Evolutionary conservation across 2,888 invertebrate species (phyloP).

Genomic region (Protonemura montana): DNA sequence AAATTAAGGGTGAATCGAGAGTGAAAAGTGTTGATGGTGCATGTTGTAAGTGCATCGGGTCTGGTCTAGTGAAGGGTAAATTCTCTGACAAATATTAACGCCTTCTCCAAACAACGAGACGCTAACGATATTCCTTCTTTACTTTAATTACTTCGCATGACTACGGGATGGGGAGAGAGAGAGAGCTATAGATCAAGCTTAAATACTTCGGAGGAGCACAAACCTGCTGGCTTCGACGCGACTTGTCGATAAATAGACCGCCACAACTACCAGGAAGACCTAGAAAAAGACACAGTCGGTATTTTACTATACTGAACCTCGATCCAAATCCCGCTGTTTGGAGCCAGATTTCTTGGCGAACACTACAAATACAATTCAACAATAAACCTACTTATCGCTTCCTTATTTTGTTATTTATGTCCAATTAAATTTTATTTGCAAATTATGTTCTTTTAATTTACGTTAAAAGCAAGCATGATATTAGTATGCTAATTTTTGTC

Average conservation of each 20-base stretch:
- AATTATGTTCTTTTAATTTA: neutral
- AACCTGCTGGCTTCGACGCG: neutral
- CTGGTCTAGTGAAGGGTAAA: neutral
- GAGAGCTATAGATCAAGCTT: neutral
- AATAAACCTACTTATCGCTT: neutral
- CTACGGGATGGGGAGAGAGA: neutral
- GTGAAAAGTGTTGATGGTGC: conserved; percentile 27
- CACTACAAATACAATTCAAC: neutral
- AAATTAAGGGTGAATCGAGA: conserved; percentile 27
- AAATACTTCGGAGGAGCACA: neutral
- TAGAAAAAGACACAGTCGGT: neutral
- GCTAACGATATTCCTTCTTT: conserved; percentile 12
- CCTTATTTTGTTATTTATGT: neutral
- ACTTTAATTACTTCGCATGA: neutral
- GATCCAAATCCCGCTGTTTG: neutral
- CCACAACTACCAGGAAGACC: neutral
- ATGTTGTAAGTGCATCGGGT: neutral
- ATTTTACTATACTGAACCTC: neutral
- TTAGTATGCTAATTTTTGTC: neutral
- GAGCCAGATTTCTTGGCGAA: neutral
- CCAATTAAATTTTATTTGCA: neutral
- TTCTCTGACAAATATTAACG: neutral
- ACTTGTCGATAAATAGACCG: neutral
- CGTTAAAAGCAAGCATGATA: neutral
- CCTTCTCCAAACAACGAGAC: neutral